Evolutionary conservation across 2,797 vertebrate genomes (phyloP), one percentile per base, ranked within the genome.

Genomic region (Phylloscopus collybita): DNA sequence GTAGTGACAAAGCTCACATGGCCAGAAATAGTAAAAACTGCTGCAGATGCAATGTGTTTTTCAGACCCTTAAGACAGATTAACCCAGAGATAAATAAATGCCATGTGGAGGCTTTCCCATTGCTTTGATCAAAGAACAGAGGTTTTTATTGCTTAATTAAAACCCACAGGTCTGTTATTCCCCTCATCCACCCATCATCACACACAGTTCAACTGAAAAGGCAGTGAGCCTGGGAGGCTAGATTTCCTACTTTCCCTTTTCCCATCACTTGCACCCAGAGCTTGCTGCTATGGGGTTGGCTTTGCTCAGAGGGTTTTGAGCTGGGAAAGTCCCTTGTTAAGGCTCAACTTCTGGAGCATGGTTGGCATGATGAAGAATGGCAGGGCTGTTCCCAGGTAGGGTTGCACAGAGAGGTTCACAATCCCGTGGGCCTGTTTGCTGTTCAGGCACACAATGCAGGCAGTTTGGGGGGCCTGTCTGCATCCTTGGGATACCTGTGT

Each of bases 1-100:
- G 34, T 23, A 71, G 38, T 64, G 50, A 88, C 85, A 90, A 83
- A 74, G 56, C 50, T 95, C 50, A 74, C 19, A 50, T 34, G 50
- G 91, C 54, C 87, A 96, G 90, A 92, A 92, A 80, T 2, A 79
- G 84, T 80, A 88, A 82, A 89, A 93, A n/a, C 54, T 44, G 16
- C 49, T 32, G 29, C 87, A 92, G 81, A 85, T 67, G 49, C 67
- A 78, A 71, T 49, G 72, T 71, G 72, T 38, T 88, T 91, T 78
- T 91, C 81, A 91, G 72, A 72, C 30, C 23, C 38, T 88, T 69
- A 78, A 78, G 3, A 88, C 16, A 91, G 80, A 90, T 93, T 78
- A 92, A 62, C 59, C 34, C 42, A 66, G 73, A 93, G 94, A 93
- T 93, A 95, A 75, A 67, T 72, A 65, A 95, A 92, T 36, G 61